Conservation (phyloP, 2,797 vertebrate species). For the Vireo griseus region DNA sequence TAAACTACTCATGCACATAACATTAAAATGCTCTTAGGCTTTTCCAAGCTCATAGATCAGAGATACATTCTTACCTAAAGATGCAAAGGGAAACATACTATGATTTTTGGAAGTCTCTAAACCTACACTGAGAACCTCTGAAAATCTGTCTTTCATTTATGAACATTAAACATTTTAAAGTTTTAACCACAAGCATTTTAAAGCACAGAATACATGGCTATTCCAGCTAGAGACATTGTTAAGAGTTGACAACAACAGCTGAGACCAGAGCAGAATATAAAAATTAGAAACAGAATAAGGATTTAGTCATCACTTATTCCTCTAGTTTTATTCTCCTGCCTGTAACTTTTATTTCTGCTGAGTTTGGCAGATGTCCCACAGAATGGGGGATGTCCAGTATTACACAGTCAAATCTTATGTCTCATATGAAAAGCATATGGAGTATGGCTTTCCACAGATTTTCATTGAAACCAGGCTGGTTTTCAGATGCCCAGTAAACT, state of each 20-base stretch:
- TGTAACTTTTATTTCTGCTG: slow-evolving; percentile 6
- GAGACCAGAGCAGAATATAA: neutral
- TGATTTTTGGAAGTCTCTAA: neutral
- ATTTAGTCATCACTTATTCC: neutral
- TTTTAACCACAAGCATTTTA: neutral
- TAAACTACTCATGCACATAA: neutral
- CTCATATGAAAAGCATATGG: slow-evolving; percentile 12
- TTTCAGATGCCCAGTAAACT: neutral
- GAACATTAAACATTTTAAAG: neutral
- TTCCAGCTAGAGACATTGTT: neutral
- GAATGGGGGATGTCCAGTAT: neutral
- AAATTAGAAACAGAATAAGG: neutral
- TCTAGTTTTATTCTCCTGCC: neutral
- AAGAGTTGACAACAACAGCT: neutral
- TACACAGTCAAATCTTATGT: neutral
- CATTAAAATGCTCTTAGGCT: neutral
- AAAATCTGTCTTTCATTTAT: neutral
- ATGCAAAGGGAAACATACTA: neutral
- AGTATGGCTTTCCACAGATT: neutral
- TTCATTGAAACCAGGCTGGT: neutral
- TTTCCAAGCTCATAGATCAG: neutral
- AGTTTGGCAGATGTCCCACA: neutral
- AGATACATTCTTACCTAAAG: neutral
- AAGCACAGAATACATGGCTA: neutral
- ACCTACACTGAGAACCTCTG: neutral